A percentile compares a stretch with the other conserved stretches of the same genome.
Conservation (phyloP, 2,888 invertebrate genomes). For the Linnaemya vulpina region DNA sequence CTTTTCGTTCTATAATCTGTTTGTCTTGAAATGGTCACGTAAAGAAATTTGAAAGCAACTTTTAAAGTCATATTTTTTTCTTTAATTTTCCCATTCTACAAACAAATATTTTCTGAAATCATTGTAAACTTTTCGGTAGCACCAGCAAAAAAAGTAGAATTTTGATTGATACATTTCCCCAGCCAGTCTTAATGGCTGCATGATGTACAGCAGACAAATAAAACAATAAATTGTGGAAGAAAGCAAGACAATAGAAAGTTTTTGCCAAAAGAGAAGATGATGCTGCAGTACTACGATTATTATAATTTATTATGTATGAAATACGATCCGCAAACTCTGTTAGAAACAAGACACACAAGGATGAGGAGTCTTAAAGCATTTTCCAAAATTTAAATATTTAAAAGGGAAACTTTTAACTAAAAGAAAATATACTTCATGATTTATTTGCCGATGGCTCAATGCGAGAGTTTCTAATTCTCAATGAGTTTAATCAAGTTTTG, state of each 20-base stretch:
- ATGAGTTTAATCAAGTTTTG: too few relatives aligned
- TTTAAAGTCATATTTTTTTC: not conserved
- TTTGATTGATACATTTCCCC: conserved; percentile 13
- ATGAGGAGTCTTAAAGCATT: too few relatives aligned
- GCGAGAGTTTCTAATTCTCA: too few relatives aligned
- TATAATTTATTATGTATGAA: too few relatives aligned
- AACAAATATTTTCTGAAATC: not conserved
- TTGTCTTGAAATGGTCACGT: conserved; percentile 24
- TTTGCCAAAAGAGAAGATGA: not conserved
- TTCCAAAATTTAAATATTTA: too few relatives aligned
- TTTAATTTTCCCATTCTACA: not conserved
- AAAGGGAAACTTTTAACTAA: too few relatives aligned
- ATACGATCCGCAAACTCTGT: too few relatives aligned
- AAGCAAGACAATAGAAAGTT: not conserved
- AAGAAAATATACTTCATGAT: too few relatives aligned
- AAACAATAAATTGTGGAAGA: conserved; percentile 1
- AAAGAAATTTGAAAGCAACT: conserved; percentile 15
- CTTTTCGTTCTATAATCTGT: conserved; percentile 9
- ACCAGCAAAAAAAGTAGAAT: not conserved
- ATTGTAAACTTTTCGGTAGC: not conserved
- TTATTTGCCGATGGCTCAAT: too few relatives aligned
- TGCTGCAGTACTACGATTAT: too few relatives aligned
- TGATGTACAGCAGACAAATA: conserved; percentile 9
- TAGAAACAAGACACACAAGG: too few relatives aligned
- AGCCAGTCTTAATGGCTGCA: not conserved